Percentiles rank a stretch among this genome's conserved stretches.
Evolutionary conservation across 2,113 vertebrate genomes (phyloP).

Genomic region (Taurulus bubalis): DNA sequence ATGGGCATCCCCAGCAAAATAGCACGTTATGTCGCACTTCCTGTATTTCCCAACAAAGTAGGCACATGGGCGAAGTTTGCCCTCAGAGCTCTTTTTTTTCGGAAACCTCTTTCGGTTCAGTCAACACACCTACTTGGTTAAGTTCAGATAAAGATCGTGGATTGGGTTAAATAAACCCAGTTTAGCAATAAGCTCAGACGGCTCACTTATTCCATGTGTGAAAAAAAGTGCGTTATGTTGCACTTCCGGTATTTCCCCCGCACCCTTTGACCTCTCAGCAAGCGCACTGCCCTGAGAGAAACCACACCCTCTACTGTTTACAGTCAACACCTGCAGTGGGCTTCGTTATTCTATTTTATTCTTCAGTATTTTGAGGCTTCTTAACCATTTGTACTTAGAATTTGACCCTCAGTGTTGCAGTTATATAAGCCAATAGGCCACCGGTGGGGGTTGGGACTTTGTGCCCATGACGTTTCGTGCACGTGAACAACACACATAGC

Average conservation of each 20-base stretch:
- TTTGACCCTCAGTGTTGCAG: background rate
- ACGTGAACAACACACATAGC: background rate
- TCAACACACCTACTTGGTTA: no score
- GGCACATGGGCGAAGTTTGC: no score
- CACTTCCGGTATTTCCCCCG: background rate
- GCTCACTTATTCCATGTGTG: background rate
- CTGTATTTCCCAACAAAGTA: background rate
- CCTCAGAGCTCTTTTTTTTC: no score
- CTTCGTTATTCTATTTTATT: background rate
- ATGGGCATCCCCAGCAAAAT: background rate
- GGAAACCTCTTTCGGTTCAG: no score
- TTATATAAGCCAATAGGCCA: background rate
- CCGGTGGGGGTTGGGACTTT: background rate
- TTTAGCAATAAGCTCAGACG: no score
- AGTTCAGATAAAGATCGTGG: no score
- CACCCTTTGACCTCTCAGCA: background rate
- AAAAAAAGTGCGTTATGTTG: background rate
- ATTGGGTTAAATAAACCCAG: no score
- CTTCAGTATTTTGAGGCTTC: no score
- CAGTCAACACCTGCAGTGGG: background rate
- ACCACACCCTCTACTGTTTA: background rate
- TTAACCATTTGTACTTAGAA: background rate
- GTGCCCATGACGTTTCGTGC: background rate
- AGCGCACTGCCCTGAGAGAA: background rate
- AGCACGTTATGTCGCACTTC: background rate